Base-by-base conservation (phyloP, 2,888 invertebrate genomes). In the Eledone cirrhosa region DNA sequence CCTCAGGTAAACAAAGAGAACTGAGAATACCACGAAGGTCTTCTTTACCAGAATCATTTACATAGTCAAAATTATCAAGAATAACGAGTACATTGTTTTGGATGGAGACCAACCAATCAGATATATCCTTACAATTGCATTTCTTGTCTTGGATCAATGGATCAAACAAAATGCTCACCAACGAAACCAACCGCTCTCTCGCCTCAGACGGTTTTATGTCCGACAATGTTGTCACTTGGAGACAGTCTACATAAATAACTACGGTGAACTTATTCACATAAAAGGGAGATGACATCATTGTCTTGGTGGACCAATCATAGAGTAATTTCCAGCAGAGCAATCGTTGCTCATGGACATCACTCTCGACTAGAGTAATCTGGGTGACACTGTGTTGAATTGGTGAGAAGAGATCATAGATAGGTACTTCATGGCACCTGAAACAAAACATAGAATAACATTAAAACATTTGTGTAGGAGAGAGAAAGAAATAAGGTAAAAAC, bases 181-280 rank as follows among this genome's bases (percentile, higher is more conserved):
- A 47, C 24, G 76, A 24, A n/a, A 48, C 14, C 24, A 76, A 48
- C 41, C 48, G 24, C 48, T 76, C 76, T 24, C 29, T 29, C 31
- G 72, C 33, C 24, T 72, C 33, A 4, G 41, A 13, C 16, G 72
- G 31, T 33, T 72, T 41, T 33, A 41, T 72, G 1, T 48, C 27
- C 19, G 48, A 48, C 29, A 48, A 76, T n/a, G 76, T 48, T 16
- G 48, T 16, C 27, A 76, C 27, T 76, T 76, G 76, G 11, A 48
- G 16, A 48, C 76, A 76, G 48, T 76, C 76, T n/a, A 76, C 41
- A 76, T 76, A 76, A 48, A 76, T 76, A 48, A 76, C 47, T 3
- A 76, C 27, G 14, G 76, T 27, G 19, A 76, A 76, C 47, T 76
- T 47, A 27, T 76, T 29, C 47, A 76, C 48, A 48, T 76, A 76